Evolutionary conservation across 2,888 invertebrate species (phyloP).

Genomic region (Dexiosoma caninum): DNA sequence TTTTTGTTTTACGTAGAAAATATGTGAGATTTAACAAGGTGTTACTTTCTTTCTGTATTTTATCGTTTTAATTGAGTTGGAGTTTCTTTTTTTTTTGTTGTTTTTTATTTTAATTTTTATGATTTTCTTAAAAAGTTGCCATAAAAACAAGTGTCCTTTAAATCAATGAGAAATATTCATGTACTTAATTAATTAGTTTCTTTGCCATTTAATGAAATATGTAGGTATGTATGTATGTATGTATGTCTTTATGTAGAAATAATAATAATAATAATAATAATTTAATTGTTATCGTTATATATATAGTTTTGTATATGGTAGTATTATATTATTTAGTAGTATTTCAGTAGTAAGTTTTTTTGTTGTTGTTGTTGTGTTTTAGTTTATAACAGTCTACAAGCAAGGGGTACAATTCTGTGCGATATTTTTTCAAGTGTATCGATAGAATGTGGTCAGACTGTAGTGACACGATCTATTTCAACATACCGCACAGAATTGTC

Average conservation of each 20-base stretch:
- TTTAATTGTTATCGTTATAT: slow-evolving; percentile 15
- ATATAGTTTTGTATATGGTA: slow-evolving; percentile 30
- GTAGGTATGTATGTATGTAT: background rate
- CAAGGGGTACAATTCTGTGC: slow-evolving; percentile 77
- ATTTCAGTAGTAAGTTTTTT: slow-evolving; percentile 53
- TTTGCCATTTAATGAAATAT: slow-evolving; percentile 28
- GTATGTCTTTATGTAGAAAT: slow-evolving; percentile 26
- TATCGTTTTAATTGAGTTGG: slow-evolving; percentile 3
- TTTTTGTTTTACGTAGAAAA: slow-evolving; percentile 53
- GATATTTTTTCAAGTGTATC: slow-evolving; percentile 65
- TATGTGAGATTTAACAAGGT: slow-evolving; percentile 62
- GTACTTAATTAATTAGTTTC: slow-evolving; percentile 14
- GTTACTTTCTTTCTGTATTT: slow-evolving; percentile 6
- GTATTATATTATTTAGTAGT: slow-evolving; percentile 47
- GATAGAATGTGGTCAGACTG: slow-evolving; percentile 83
- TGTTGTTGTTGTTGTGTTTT: slow-evolving; percentile 55
- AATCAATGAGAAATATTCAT: slow-evolving; percentile 14
- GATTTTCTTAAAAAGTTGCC: slow-evolving; percentile 54
- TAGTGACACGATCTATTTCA: slow-evolving; percentile 93
- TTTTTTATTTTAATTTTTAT: slow-evolving; percentile 4
- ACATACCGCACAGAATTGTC: slow-evolving; percentile 96
- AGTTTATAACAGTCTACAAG: slow-evolving; percentile 59
- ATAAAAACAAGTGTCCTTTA: slow-evolving; percentile 58
- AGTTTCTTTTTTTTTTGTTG: slow-evolving; percentile 5
- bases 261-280: background rate